Evolutionary conservation across 2,113 vertebrate species (phyloP).

Genomic region (Ovis canadensis): DNA sequence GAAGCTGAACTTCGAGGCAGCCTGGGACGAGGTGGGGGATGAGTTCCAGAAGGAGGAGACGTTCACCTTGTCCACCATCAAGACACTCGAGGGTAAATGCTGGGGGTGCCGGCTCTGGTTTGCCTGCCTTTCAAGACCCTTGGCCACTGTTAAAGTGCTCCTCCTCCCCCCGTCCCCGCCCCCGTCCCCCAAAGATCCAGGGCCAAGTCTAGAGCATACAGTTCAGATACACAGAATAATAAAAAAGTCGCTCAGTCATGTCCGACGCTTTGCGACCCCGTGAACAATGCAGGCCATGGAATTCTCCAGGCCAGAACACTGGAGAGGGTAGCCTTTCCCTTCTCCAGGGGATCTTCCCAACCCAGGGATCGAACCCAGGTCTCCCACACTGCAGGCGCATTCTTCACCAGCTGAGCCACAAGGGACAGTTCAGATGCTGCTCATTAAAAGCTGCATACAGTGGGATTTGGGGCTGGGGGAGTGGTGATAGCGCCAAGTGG

Average conservation of each 20-base stretch:
- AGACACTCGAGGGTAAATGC: conserved; percentile 84
- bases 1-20: conserved; percentile 86
- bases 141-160: neutral
- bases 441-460: neutral
- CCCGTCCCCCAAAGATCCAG: neutral
- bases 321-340: neutral
- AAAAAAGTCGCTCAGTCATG: neutral
- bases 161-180: fast-evolving
- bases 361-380: neutral
- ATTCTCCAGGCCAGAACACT: neutral
- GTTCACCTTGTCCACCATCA: conserved; percentile 85
- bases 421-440: neutral
- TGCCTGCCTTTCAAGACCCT: neutral
- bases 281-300: neutral
- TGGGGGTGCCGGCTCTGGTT: neutral
- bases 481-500: neutral
- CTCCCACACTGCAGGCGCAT: neutral
- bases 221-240: neutral
- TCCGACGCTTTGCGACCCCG: neutral
- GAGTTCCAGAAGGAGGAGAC: conserved; percentile 88
- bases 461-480: neutral
- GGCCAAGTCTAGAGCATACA: neutral
- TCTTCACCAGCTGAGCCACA: neutral
- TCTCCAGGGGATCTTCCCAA: neutral
- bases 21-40: conserved; percentile 87